These are phyloP conservation scores for Cyprinella venusta DNA, from an alignment of 2,797 vertebrate genomes.

Conservation along the genomic window DNA sequence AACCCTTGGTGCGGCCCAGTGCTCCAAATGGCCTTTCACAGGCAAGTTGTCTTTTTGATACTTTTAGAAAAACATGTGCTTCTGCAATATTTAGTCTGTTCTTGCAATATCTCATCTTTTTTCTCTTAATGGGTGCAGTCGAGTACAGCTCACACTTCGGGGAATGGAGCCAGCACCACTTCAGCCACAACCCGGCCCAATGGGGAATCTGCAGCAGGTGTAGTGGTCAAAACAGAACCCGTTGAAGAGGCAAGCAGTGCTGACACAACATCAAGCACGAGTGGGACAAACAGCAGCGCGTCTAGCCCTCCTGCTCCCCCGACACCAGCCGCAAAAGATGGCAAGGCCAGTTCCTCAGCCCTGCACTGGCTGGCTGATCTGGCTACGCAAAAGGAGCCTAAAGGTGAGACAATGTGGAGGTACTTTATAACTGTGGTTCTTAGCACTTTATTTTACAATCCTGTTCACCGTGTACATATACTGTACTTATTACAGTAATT, in stretches of 20 bases:
- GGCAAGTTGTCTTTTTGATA: constrained; percentile 73
- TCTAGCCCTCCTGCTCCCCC: constrained; percentile 61
- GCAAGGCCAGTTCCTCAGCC: constrained; percentile 82
- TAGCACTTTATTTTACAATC: no score
- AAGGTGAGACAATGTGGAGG: constrained; percentile 79
- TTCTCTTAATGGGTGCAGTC: constrained; percentile 70
- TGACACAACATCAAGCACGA: constrained; percentile 67
- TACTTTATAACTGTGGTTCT: not conserved
- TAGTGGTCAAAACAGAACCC: constrained; percentile 71
- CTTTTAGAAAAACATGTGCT: not conserved
- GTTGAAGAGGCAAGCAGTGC: constrained; percentile 70
- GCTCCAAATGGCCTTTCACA: constrained; percentile 97
- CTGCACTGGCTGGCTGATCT: constrained; percentile 98
- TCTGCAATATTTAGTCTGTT: constrained; percentile 1
- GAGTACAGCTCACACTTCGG: constrained; percentile 65
- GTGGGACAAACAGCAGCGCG: constrained; percentile 73
- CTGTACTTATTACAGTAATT: no score
- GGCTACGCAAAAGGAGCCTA: constrained; percentile 97
- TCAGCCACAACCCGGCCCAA: constrained; percentile 71
- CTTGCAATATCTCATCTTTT: constrained; percentile 31
- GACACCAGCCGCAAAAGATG: constrained; percentile 69
- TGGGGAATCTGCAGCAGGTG: constrained; percentile 63
- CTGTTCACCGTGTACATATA: no score
- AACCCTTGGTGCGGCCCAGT: constrained; percentile 88
- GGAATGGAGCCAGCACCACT: constrained; percentile 65